These are phyloP conservation scores for Corticium candelabrum DNA, from an alignment of 37 sponge, comb jelly and placozoan genomes.

Conservation along the genomic window DNA sequence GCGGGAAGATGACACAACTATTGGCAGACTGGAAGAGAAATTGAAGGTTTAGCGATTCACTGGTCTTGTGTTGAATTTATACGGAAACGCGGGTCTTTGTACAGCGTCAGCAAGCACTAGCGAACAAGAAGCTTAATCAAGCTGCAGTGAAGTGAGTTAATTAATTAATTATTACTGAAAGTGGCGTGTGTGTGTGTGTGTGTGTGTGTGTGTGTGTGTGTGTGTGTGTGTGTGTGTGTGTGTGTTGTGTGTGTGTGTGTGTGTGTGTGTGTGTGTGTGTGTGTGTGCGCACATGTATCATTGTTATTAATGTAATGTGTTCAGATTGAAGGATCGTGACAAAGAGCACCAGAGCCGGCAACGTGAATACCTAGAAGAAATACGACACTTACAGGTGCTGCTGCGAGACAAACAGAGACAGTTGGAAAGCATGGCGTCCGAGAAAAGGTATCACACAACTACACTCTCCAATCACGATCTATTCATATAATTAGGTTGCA, in stretches of 20 bases:
- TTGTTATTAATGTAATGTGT: not conserved
- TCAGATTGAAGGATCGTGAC: not conserved
- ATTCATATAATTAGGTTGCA: no score
- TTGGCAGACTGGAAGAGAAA: not conserved
- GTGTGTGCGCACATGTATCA: not conserved
- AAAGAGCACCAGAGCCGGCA: not conserved
- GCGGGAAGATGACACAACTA: no score
- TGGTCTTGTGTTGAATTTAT: no score
- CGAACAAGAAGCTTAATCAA: not conserved
- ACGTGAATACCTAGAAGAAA: not conserved
- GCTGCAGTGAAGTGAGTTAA: not conserved
- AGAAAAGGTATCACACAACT: not conserved
- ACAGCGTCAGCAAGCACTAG: not conserved
- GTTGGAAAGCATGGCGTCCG: not conserved
- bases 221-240: no score
- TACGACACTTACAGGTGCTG: not conserved
- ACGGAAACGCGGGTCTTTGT: no score
- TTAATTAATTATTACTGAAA: no score
- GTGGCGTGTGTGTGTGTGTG: no score
- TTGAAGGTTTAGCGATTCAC: no score
- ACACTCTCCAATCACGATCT: no score
- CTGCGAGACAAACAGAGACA: not conserved
- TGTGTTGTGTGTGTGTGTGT: no score
- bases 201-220: no score
- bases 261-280: no score